Evolutionary conservation across 2,113 vertebrate genomes (phyloP).

Genomic region (Neotoma lepida): DNA sequence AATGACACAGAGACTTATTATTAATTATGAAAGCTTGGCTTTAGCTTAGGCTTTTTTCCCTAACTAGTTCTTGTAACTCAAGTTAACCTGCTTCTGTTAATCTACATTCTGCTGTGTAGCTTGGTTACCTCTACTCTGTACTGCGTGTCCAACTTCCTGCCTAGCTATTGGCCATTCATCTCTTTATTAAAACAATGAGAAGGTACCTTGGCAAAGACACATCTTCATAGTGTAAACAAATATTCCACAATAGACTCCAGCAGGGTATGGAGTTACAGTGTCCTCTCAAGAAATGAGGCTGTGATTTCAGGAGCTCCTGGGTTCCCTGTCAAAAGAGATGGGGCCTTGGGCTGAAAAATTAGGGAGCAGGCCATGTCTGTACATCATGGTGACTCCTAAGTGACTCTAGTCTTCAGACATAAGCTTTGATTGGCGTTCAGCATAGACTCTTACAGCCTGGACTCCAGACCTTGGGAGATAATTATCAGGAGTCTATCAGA

Average conservation of each 20-base stretch:
- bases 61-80: background rate
- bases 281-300: background rate
- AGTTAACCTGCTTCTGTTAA: background rate
- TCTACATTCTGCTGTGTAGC: background rate
- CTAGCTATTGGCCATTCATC: background rate
- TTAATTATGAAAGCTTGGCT: background rate
- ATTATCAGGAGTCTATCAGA: background rate
- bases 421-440: background rate
- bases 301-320: background rate
- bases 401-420: background rate
- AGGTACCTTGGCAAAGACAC: background rate
- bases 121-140: background rate
- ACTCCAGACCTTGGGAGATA: background rate
- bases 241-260: background rate
- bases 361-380: background rate
- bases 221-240: background rate
- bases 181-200: background rate
- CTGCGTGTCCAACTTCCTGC: background rate
- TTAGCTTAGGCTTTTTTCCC: background rate
- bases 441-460: background rate
- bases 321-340: background rate
- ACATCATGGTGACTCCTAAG: background rate
- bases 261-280: fast-evolving
- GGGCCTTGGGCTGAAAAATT: background rate
- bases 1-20: background rate